Percentiles rank a stretch among this genome's conserved stretches.
phyloP scores from a whole-genome alignment of 2,888 invertebrate genomes.

The Mactromeris polynyma region DNA sequence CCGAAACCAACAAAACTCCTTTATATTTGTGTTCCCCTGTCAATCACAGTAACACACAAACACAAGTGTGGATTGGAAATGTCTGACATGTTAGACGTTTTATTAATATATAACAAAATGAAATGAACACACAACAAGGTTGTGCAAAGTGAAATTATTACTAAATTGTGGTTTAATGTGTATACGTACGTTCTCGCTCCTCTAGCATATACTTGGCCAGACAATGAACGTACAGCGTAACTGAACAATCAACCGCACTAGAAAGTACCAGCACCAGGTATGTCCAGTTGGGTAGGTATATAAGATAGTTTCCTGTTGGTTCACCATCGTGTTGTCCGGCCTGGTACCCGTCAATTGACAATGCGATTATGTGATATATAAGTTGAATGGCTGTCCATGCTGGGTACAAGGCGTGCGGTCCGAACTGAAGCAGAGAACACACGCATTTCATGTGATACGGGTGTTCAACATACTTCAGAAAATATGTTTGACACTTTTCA shows the following conservation, averaged over 20 bases:
- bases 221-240: slow-evolving; percentile 51
- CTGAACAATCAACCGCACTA: slow-evolving; percentile 33
- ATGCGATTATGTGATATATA: slow-evolving; percentile 42
- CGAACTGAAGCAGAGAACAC: slow-evolving; percentile 39
- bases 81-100: too few species aligned
- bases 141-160: too few species aligned
- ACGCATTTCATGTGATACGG: too few species aligned
- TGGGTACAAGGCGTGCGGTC: slow-evolving; percentile 52
- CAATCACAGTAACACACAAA: too few species aligned
- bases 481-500: too few species aligned
- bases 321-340: slow-evolving; percentile 20
- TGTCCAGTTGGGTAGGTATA: slow-evolving; percentile 55
- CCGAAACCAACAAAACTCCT: too few species aligned
- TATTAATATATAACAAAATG: too few species aligned
- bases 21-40: too few species aligned
- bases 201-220: slow-evolving; percentile 44
- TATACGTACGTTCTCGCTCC: slow-evolving; percentile 45
- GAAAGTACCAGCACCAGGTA: slow-evolving; percentile 48
- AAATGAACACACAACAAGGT: too few species aligned
- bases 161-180: too few species aligned
- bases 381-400: slow-evolving; percentile 47
- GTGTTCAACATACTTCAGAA: too few species aligned
- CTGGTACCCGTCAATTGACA: slow-evolving; percentile 40
- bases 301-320: slow-evolving; percentile 41
- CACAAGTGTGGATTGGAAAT: too few species aligned